A percentile compares a stretch with the other conserved stretches of the same genome.
phyloP scores from a whole-genome alignment of 1,140 invertebrate genomes.

The Galendromus occidentalis region DNA sequence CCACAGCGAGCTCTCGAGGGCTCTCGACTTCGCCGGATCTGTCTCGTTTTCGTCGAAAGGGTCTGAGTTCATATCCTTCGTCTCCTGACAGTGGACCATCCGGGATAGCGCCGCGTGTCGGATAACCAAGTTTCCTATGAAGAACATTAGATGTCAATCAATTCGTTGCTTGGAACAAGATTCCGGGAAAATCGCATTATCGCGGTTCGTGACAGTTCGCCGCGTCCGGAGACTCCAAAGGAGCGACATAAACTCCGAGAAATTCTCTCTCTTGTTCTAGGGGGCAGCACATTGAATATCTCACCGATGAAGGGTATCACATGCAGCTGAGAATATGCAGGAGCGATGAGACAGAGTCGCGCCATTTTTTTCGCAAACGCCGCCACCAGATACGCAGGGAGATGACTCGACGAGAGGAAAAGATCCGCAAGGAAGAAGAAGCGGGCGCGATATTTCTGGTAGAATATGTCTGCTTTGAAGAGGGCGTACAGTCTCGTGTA shows the following conservation, averaged over 20 bases:
- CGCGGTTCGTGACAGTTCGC: too few species aligned
- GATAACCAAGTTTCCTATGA: neutral
- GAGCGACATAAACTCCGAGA: neutral
- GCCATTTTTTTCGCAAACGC: constrained; percentile 76
- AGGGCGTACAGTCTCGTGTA: constrained; percentile 80
- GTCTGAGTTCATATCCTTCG: constrained; percentile 38
- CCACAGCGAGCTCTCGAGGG: constrained; percentile 72
- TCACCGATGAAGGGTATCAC: constrained; percentile 67
- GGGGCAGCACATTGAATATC: constrained; percentile 32
- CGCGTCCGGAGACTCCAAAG: too few species aligned
- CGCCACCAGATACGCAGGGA: constrained; percentile 72
- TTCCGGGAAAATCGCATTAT: too few species aligned
- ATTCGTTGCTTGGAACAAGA: too few species aligned
- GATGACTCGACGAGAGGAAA: constrained; percentile 75
- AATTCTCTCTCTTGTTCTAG: constrained; percentile 14
- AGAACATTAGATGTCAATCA: neutral
- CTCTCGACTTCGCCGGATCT: constrained; percentile 52
- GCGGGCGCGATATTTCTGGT: constrained; percentile 65
- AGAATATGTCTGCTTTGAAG: constrained; percentile 69
- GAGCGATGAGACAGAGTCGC: constrained; percentile 55
- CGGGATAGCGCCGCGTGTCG: neutral
- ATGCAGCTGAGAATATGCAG: constrained; percentile 51
- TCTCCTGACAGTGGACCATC: neutral
- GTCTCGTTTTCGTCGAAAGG: constrained; percentile 59
- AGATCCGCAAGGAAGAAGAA: constrained; percentile 63